phyloP scores from a whole-genome alignment of 2,113 vertebrate genomes.

The Donacobius atricapilla region DNA sequence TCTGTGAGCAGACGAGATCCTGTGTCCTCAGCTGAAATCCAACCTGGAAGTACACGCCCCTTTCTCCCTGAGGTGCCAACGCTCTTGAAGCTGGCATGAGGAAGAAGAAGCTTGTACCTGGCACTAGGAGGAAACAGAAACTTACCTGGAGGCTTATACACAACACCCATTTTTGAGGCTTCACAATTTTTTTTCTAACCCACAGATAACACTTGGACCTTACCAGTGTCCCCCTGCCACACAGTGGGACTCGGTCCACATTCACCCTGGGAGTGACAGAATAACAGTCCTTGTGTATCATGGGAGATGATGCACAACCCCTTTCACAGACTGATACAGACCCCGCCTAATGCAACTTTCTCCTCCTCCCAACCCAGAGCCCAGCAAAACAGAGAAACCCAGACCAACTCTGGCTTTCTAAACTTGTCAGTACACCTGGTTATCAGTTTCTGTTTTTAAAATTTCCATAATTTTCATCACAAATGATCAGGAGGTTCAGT shows the following conservation, averaged over 20 bases:
- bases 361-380: not conserved
- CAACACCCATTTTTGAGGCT: not conserved
- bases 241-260: not conserved
- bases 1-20: not conserved
- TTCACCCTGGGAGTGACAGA: not conserved
- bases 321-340: not conserved
- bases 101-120: not conserved
- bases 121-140: not conserved
- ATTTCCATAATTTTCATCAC: not conserved
- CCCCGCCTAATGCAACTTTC: not conserved
- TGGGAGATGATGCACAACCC: not conserved
- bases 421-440: not conserved
- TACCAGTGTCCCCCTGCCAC: not conserved
- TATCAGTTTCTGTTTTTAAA: not conserved
- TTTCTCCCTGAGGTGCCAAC: not conserved
- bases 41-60: not conserved
- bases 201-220: not conserved
- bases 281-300: accelerated
- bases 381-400: not conserved
- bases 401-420: not conserved
- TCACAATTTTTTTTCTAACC: not conserved
- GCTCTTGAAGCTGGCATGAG: not conserved
- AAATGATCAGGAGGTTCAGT: not conserved
- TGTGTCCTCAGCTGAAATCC: not conserved
- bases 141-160: not conserved